Evolutionary conservation across 2,888 invertebrate genomes (phyloP).

Genomic region (Heliconius cydno): DNA sequence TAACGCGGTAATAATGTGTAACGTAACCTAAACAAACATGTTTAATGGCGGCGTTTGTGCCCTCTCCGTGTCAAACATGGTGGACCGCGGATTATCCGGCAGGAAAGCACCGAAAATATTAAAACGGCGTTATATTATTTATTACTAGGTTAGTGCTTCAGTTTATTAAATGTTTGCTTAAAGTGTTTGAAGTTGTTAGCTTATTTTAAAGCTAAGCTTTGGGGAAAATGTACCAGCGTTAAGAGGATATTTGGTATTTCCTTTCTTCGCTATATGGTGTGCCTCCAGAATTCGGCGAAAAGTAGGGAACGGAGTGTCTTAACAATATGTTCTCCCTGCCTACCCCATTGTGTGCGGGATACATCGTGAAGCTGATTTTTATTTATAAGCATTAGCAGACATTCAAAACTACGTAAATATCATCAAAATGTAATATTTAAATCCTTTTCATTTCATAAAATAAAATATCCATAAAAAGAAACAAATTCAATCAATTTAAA

Average conservation of each 20-base stretch:
- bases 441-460: too few relatives aligned
- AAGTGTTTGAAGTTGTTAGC: neutral
- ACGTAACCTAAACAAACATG: constrained; percentile 74
- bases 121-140: constrained; percentile 25
- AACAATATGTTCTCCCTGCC: too few relatives aligned
- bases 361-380: too few relatives aligned
- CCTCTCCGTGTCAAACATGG: constrained; percentile 72
- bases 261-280: too few relatives aligned
- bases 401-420: neutral
- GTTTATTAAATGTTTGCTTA: neutral
- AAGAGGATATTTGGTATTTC: neutral
- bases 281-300: too few relatives aligned
- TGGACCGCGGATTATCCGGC: constrained; percentile 69
- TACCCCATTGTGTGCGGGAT: too few relatives aligned
- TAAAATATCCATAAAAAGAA: constrained; percentile 9
- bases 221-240: neutral
- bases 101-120: constrained; percentile 46
- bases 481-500: constrained; percentile 23
- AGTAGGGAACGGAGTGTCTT: too few relatives aligned
- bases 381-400: neutral
- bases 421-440: neutral
- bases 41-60: constrained; percentile 69
- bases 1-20: constrained; percentile 71
- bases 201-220: neutral
- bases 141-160: neutral